phyloP scores from a whole-genome alignment of 2,113 vertebrate species.

The Heterochromis multidens region DNA sequence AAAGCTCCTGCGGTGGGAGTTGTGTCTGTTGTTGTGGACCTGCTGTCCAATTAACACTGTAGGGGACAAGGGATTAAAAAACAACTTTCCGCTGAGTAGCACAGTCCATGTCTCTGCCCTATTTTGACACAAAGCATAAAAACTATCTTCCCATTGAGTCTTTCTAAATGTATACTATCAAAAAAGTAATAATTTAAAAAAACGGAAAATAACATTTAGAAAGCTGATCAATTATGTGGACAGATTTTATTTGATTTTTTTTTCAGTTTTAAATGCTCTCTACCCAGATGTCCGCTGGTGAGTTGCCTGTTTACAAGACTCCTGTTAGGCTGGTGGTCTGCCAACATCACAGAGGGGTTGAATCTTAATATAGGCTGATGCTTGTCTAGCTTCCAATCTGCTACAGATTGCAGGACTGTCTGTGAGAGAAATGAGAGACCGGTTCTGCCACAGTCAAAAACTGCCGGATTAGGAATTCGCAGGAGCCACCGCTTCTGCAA shows the following conservation, averaged over 20 bases:
- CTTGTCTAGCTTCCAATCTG: conserved; percentile 61
- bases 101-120: not conserved
- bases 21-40: conserved; percentile 26
- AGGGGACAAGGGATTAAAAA: conserved; percentile 38
- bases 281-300: conserved; percentile 5
- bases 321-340: conserved; percentile 31
- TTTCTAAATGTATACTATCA: not conserved
- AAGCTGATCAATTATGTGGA: not conserved
- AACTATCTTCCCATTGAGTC: not conserved
- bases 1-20: conserved; percentile 42
- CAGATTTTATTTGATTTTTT: not conserved
- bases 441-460: conserved; percentile 57
- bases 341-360: conserved; percentile 37
- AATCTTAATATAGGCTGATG: conserved; percentile 58
- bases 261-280: not conserved
- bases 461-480: conserved; percentile 69
- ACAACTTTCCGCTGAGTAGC: conserved; percentile 12
- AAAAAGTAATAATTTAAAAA: not conserved
- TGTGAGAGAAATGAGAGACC: conserved; percentile 61
- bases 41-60: conserved; percentile 63
- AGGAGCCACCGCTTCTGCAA: conserved; percentile 27
- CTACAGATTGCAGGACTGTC: conserved; percentile 45
- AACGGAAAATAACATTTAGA: not conserved
- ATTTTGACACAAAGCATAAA: not conserved
- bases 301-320: conserved; percentile 38